Evolutionary conservation across 2,888 invertebrate genomes (phyloP).

Genomic region (Limenitis camilla): DNA sequence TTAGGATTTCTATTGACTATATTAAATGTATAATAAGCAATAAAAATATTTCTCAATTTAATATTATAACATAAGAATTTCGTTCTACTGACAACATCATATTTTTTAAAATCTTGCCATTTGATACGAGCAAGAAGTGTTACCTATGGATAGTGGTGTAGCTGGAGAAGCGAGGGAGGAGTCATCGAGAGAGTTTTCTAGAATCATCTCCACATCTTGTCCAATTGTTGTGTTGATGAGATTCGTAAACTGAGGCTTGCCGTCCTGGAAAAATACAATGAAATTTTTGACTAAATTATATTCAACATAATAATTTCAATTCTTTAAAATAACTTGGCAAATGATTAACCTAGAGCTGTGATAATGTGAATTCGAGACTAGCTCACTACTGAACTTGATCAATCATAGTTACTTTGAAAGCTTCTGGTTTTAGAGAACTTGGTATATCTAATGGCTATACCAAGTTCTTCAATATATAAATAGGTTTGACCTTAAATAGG

Average conservation of each 20-base stretch:
- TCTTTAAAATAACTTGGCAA: not conserved
- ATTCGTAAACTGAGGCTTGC: constrained; percentile 76
- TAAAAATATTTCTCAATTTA: not conserved
- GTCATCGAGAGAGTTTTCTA: constrained; percentile 88
- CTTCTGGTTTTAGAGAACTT: no score
- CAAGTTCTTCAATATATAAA: no score
- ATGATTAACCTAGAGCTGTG: no score
- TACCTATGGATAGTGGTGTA: constrained; percentile 74
- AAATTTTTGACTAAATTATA: not conserved
- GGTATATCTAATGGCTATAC: not conserved
- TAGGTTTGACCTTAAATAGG: no score
- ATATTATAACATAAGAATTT: no score
- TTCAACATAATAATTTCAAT: not conserved
- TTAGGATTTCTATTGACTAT: constrained; percentile 30
- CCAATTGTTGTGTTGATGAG: constrained; percentile 71
- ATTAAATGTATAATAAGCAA: not conserved
- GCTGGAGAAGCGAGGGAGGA: constrained; percentile 88
- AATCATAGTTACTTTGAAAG: no score
- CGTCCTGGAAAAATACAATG: constrained; percentile 47
- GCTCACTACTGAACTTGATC: no score
- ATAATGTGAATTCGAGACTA: no score
- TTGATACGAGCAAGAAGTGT: not conserved
- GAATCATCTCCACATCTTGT: constrained; percentile 76
- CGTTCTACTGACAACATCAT: no score
- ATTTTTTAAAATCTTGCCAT: not conserved